A percentile compares a stretch with the other conserved stretches of the same genome.
These are phyloP conservation scores for Microcebus lehilahytsara DNA, from an alignment of 2,113 vertebrate species.

Conservation along the genomic window DNA sequence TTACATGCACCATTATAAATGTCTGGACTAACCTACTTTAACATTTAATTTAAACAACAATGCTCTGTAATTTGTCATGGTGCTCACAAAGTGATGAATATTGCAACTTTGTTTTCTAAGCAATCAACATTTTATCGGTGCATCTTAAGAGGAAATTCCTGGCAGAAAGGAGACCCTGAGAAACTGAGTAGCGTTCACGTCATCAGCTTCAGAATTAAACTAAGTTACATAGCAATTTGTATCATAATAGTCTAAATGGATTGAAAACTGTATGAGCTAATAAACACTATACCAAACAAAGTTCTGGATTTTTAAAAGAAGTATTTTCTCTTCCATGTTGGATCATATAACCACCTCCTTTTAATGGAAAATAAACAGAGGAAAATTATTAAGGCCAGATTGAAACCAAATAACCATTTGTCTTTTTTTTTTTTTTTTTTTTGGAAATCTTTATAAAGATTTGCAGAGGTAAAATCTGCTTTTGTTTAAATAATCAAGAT, in stretches of 20 bases:
- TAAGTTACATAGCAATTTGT: neutral
- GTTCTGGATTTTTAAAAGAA: constrained; percentile 30
- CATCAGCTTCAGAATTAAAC: neutral
- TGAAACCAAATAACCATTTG: constrained; percentile 75
- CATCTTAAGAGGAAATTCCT: constrained; percentile 59
- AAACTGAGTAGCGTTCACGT: neutral
- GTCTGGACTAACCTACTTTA: constrained; percentile 73
- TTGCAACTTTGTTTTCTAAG: constrained; percentile 70
- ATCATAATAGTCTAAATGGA: neutral
- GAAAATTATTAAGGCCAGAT: constrained; percentile 74
- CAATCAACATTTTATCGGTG: constrained; percentile 64
- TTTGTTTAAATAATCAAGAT: constrained; percentile 75
- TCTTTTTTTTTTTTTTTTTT: neutral
- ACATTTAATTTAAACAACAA: constrained; percentile 79
- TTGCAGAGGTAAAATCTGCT: constrained; percentile 75
- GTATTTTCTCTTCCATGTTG: neutral
- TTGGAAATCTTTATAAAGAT: constrained; percentile 66
- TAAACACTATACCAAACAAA: constrained; percentile 48
- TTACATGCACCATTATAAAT: constrained; percentile 76
- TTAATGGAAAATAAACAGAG: constrained; percentile 59
- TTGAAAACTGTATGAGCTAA: constrained; percentile 56
- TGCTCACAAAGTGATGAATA: constrained; percentile 72
- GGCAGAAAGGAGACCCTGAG: neutral
- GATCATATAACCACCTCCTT: constrained; percentile 29
- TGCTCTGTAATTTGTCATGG: constrained; percentile 70